Percentiles rank a stretch among this genome's conserved stretches.
These are phyloP conservation scores for Egretta garzetta DNA, from an alignment of 2,113 vertebrate genomes.

Conservation along the genomic window DNA sequence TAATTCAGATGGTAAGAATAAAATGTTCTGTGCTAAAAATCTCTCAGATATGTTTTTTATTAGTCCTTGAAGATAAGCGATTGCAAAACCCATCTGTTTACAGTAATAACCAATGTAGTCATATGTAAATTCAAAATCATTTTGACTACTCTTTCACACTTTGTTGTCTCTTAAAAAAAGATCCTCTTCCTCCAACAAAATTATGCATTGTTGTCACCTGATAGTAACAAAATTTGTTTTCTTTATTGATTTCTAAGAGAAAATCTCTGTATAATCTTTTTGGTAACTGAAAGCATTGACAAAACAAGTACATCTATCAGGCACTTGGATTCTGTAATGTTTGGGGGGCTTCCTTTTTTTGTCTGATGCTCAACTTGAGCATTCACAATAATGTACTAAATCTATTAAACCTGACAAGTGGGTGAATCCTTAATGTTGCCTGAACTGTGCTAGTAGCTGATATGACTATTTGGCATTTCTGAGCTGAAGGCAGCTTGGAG, in stretches of 20 bases:
- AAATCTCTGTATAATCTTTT: neutral
- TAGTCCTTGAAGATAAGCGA: neutral
- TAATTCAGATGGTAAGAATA: conserved; percentile 37
- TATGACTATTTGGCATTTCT: neutral
- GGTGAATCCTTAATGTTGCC: neutral
- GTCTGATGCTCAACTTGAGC: neutral
- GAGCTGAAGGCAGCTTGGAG: neutral
- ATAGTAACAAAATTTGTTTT: neutral
- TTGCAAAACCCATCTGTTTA: neutral
- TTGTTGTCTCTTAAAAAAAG: neutral
- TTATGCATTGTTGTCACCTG: neutral
- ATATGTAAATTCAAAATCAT: neutral
- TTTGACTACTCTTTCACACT: neutral
- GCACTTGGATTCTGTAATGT: neutral
- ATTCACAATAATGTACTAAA: neutral
- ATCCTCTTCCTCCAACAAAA: neutral
- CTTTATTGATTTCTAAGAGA: neutral
- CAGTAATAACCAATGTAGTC: neutral
- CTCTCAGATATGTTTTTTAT: neutral
- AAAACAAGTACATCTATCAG: neutral
- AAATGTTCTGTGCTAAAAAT: conserved; percentile 36
- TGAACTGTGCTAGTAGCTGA: neutral
- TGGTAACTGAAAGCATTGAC: neutral
- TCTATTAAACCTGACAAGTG: neutral
- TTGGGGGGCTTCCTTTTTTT: neutral